These are phyloP conservation scores for Malthinus flaveolus DNA, from an alignment of 2,888 invertebrate genomes.

Conservation along the genomic window DNA sequence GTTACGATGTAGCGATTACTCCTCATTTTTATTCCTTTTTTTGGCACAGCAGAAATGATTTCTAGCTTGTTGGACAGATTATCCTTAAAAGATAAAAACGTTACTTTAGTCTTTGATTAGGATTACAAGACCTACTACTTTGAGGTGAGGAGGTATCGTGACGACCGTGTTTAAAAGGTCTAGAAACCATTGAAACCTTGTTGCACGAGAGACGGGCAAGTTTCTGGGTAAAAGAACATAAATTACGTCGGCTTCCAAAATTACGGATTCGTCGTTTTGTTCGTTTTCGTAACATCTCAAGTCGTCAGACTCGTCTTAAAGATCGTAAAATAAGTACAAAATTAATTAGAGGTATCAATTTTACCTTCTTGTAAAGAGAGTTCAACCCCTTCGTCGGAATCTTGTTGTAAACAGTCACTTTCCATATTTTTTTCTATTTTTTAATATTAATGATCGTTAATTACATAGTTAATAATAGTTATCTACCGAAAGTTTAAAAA, in stretches of 20 bases:
- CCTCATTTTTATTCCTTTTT: constrained; percentile 53
- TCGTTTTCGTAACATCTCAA: neutral
- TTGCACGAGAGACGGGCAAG: constrained; percentile 72
- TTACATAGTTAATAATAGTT: neutral
- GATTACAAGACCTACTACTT: constrained; percentile 41
- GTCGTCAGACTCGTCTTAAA: constrained; percentile 2
- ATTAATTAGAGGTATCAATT: neutral
- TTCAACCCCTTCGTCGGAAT: constrained; percentile 48
- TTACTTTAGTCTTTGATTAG: too few species aligned
- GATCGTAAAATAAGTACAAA: neutral
- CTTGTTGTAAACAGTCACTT: constrained; percentile 46
- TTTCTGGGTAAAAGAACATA: constrained; percentile 71
- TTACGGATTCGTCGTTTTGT: constrained; percentile 7
- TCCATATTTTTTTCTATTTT: constrained; percentile 42
- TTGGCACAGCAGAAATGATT: constrained; percentile 66
- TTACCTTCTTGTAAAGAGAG: constrained; percentile 42
- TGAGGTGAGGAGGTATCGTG: constrained; percentile 53
- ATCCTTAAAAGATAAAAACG: constrained; percentile 45
- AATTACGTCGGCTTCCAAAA: constrained; percentile 64
- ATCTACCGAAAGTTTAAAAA: neutral
- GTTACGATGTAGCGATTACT: constrained; percentile 59
- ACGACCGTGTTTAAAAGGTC: constrained; percentile 66
- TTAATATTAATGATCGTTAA: neutral
- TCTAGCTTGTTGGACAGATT: constrained; percentile 62
- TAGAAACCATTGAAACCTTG: constrained; percentile 75